Percentiles rank a stretch among this genome's conserved stretches.
Evolutionary conservation across 2,888 invertebrate species (phyloP).

Genomic region (Eulithis prunata): DNA sequence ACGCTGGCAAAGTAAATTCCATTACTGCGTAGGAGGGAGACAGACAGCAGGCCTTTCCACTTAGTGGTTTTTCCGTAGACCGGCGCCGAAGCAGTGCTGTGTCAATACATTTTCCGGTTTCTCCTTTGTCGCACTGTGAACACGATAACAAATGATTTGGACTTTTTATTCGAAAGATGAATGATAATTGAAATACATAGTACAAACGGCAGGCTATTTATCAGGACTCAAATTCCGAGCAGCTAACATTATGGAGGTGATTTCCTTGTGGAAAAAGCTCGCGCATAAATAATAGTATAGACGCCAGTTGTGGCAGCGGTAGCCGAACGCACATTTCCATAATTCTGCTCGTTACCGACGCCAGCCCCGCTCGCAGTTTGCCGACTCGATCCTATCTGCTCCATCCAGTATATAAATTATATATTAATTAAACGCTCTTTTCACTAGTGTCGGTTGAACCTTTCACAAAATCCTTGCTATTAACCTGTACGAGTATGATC

Average conservation of each 20-base stretch:
- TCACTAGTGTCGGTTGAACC: slow-evolving; percentile 14
- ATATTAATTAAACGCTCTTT: slow-evolving; percentile 53
- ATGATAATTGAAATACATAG: slow-evolving; percentile 42
- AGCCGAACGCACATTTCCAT: slow-evolving; percentile 66
- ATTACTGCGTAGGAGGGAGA: slow-evolving; percentile 57
- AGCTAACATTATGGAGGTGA: slow-evolving; percentile 52
- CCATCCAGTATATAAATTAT: slow-evolving; percentile 55
- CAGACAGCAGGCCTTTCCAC: slow-evolving; percentile 57
- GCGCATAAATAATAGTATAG: slow-evolving; percentile 59
- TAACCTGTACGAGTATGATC: no score
- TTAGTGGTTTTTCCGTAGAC: slow-evolving; percentile 59
- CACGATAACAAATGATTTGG: slow-evolving; percentile 24
- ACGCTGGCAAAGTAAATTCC: slow-evolving; percentile 59
- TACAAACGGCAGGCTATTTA: slow-evolving; percentile 53
- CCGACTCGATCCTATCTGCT: slow-evolving; percentile 57
- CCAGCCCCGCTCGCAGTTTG: slow-evolving; percentile 41
- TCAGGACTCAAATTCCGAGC: slow-evolving; percentile 52
- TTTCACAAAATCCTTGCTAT: slow-evolving; percentile 11
- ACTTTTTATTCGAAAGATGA: slow-evolving; percentile 29
- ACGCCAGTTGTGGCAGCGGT: slow-evolving; percentile 37
- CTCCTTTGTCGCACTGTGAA: slow-evolving; percentile 30
- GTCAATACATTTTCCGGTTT: slow-evolving; percentile 47
- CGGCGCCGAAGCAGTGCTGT: slow-evolving; percentile 47
- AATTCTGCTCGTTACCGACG: slow-evolving; percentile 71
- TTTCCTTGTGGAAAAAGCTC: slow-evolving; percentile 57